Evolutionary conservation across 2,888 invertebrate species (phyloP).

Genomic region (Eupithecia inturbata): DNA sequence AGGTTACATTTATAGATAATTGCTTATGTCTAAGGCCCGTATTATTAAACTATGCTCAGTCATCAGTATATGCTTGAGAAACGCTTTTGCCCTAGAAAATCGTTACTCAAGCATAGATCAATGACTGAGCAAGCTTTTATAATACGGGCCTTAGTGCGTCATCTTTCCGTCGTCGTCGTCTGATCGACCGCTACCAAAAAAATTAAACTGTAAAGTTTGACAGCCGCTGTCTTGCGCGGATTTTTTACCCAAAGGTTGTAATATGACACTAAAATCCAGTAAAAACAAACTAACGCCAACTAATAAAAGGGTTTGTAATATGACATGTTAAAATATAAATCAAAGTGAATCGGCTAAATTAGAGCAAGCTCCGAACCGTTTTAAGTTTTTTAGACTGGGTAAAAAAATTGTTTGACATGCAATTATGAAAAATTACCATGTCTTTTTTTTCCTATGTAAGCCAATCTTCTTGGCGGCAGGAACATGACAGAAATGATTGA

Average conservation of each 20-base stretch:
- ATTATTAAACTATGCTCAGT: too few species aligned
- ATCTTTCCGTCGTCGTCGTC: background rate
- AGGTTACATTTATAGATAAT: too few species aligned
- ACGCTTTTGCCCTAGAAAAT: too few species aligned
- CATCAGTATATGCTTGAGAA: too few species aligned
- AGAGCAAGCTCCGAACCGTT: constrained; percentile 5
- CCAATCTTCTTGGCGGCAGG: background rate
- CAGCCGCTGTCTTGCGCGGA: constrained; percentile 50
- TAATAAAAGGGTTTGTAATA: constrained; percentile 64
- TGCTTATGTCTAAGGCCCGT: too few species aligned
- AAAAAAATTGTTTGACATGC: background rate
- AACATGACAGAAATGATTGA: too few species aligned
- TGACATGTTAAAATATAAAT: constrained; percentile 38
- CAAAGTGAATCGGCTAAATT: constrained; percentile 38
- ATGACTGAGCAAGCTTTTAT: too few species aligned
- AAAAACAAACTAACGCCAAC: constrained; percentile 71
- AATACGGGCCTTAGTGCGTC: too few species aligned
- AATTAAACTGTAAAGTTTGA: constrained; percentile 54
- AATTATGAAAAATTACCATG: background rate
- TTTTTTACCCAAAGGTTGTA: constrained; percentile 75
- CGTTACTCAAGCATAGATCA: too few species aligned
- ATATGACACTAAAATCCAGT: constrained; percentile 77
- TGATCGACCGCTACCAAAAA: background rate
- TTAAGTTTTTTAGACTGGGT: background rate
- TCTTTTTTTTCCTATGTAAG: background rate